Evolutionary conservation across 2,797 vertebrate genomes (phyloP), one percentile per base, ranked within the genome.

Genomic region (Fistularia commersonii): DNA sequence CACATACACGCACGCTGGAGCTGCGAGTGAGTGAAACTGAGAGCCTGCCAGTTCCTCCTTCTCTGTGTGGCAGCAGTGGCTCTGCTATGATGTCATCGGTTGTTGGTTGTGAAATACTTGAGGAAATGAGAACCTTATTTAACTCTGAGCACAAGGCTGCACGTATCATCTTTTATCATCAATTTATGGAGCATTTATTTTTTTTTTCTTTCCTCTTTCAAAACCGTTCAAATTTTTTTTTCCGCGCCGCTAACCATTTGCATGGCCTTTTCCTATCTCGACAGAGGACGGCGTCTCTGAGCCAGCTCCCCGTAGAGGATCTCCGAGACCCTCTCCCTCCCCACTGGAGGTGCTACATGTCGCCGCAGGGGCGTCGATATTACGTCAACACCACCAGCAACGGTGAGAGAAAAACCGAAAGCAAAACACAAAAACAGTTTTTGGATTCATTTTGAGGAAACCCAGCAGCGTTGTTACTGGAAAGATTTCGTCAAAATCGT

Each of bases 331-430:
- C 92, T 15, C 91, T 99, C 38, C 97, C 97, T 40, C 90, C 90
- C 0, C 93, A 94, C 43, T 99, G 97, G 97, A 95, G 88, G 49
- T 94, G 93, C 88, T 99, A 98, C 85, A 89, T 95, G 92, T 98
- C 96, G 13, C 94, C 96, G 13, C 95, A 99, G 75, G 97, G 97
- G 3, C 89, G 88, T 43, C 91, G 85, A 52, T 99, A 99, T 85
- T 99, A 98, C 8, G 97, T 99, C 81, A 98, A 99, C 91, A 94
- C 93, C 41, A 66, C 90, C 66, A 99, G 88, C 53, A 97, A 98
- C 8, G 97, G 97, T 99, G 85, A 94, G 93, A 44, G 4, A 36
- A 9, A 10, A 7, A 36, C 45, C 36, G 35, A 4, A 36, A 44
- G 6, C 23, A 6, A 42, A 40, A 10, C 38, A 40, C 5, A 40